Evolutionary conservation across 2,888 invertebrate species (phyloP).

Genomic region (Synanthedon andrenaeformis): DNA sequence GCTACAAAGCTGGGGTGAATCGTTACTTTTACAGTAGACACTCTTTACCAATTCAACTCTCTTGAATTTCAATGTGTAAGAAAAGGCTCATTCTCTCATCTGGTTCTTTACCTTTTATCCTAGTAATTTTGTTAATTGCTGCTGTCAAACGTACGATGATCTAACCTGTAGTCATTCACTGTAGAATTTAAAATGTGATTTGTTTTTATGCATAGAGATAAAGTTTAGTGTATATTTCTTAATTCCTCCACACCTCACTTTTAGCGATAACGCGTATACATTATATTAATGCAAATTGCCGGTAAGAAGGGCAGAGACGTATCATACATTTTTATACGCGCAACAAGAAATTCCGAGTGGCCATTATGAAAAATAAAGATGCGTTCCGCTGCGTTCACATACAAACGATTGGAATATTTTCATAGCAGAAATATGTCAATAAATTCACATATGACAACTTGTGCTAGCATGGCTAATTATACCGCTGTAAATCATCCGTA

Average conservation of each 20-base stretch:
- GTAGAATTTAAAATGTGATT: background rate
- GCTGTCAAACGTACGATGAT: no score
- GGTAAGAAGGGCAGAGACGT: conserved; percentile 14
- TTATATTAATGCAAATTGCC: conserved; percentile 48
- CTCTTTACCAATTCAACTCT: no score
- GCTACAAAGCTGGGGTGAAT: no score
- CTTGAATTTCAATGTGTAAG: no score
- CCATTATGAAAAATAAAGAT: conserved; percentile 24
- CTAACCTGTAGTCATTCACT: no score
- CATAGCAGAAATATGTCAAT: conserved; percentile 1
- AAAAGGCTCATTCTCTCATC: no score
- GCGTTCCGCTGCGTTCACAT: conserved; percentile 5
- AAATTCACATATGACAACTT: background rate
- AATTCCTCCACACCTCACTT: conserved; percentile 2
- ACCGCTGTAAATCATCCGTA: no score
- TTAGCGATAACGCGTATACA: conserved; percentile 27
- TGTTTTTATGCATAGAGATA: no score
- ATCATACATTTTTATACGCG: conserved; percentile 37
- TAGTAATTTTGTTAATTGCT: no score
- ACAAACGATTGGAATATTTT: background rate
- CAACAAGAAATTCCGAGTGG: conserved; percentile 23
- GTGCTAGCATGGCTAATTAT: no score
- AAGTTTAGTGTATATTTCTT: background rate
- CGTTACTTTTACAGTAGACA: no score
- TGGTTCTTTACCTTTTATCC: no score